phyloP scores from a whole-genome alignment of 2,888 invertebrate genomes.

The Eristalis arbustorum region DNA sequence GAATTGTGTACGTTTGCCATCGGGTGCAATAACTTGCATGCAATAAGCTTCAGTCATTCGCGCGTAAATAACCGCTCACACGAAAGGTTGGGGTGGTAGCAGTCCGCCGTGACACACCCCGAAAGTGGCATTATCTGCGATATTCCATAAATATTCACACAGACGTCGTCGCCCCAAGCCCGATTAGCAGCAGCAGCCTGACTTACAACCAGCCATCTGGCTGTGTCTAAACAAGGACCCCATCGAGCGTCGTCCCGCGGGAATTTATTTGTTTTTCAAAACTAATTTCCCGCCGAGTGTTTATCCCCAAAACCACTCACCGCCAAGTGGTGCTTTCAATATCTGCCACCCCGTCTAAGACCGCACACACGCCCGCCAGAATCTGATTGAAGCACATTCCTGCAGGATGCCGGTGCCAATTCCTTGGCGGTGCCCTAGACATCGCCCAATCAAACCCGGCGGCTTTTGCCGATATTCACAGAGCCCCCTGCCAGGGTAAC shows the following conservation, averaged over 20 bases:
- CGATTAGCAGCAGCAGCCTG: neutral
- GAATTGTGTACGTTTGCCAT: neutral
- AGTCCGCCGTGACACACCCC: neutral
- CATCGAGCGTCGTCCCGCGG: neutral
- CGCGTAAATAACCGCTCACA: neutral
- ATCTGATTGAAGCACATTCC: neutral
- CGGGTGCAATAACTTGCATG: neutral
- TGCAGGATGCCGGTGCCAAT: neutral
- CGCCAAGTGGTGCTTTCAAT: neutral
- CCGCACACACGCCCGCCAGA: neutral
- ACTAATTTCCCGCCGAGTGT: neutral
- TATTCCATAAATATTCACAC: neutral
- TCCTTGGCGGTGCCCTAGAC: neutral
- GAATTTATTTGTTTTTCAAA: neutral
- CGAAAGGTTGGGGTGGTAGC: neutral
- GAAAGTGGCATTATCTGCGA: neutral
- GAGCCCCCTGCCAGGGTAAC: conserved; percentile 21
- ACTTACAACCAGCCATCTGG: neutral
- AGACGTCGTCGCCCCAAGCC: neutral
- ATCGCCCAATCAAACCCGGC: neutral
- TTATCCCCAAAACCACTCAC: too few relatives aligned
- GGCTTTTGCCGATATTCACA: neutral
- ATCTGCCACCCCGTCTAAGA: neutral
- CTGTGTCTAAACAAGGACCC: neutral
- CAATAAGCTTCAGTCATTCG: neutral